Base-by-base conservation (phyloP, 2,797 vertebrate genomes). In the Mormyrus proboscirostris region DNA sequence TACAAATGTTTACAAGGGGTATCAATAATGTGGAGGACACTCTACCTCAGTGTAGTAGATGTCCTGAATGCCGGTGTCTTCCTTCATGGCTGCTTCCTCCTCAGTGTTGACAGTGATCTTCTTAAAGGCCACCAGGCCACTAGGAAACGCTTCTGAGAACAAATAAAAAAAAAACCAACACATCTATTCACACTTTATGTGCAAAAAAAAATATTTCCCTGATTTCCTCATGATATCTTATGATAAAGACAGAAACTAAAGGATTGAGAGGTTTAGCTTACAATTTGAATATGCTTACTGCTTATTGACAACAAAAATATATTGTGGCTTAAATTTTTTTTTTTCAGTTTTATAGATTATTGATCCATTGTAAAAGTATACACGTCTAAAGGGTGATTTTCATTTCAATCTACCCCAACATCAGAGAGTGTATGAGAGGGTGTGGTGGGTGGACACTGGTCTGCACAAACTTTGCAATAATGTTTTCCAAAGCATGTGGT, bases 11-110 rank as follows among this genome's bases (percentile, higher is more conserved):
- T 55, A 6, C 53, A 55, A 22, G 55, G 14, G 55, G n/a, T 59
- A n/a, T 2, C 6, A 59, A 22, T 59, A 22, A 62, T 3, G 57
- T 22, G 7, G 57, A 62, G n/a, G 12, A 38, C 65, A 33, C 8
- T 65, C 9, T 10, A 99, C 98, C 97, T 99, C 99, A 19, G 97
- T 98, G 92, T 99, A 99, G 92, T 99, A 98, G 0, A 99, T 97
- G 59, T 99, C 99, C 95, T 98, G 98, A 96, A 98, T 98, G 55
- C 98, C 99, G 0, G 96, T 96, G 89, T 99, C 99, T 94, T 99
- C 99, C 91, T 97, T 99, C 98, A 99, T 99, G 73, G 98, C 98
- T 0, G 97, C 98, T 92, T 99, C 99, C 92, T 99, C 99, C 0
- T 99, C 98, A 2, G 98, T 96, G 91, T 99, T 99, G 86, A 96